A percentile compares a stretch with the other conserved stretches of the same genome.
Conservation (phyloP, 1,140 invertebrate species). For the Aphis gossypii region DNA sequence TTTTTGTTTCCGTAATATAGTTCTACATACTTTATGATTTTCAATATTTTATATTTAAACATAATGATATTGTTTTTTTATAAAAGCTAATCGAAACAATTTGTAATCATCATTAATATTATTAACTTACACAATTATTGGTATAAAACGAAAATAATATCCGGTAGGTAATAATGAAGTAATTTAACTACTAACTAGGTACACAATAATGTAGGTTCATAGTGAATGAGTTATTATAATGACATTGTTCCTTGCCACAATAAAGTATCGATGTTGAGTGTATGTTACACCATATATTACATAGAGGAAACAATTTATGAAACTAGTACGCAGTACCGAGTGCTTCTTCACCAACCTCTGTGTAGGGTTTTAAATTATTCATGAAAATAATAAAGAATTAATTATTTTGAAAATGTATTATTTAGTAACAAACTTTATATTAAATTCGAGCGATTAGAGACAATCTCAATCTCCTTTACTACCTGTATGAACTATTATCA, state of each 20-base stretch:
- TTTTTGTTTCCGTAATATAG: neutral
- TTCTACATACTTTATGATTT: neutral
- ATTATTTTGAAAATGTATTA: neutral
- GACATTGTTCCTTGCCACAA: neutral
- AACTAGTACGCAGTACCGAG: neutral
- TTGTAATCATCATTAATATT: neutral
- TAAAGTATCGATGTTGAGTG: neutral
- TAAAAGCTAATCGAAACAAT: neutral
- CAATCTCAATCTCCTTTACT: neutral
- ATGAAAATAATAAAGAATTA: neutral
- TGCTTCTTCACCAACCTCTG: neutral
- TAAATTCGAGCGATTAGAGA: neutral
- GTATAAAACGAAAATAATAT: neutral
- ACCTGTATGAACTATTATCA: neutral
- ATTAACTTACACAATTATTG: neutral
- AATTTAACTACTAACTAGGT: neutral
- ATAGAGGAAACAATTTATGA: neutral
- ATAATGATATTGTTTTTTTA: neutral
- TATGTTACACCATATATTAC: neutral
- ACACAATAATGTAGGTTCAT: neutral
- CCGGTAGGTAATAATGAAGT: neutral
- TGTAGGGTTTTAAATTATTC: neutral
- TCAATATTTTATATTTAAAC: neutral
- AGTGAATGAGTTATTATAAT: neutral
- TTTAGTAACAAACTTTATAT: neutral